Percentiles rank a stretch among this genome's conserved stretches.
These are phyloP conservation scores for Cheilosia grossa DNA, from an alignment of 2,888 invertebrate species.

Conservation along the genomic window DNA sequence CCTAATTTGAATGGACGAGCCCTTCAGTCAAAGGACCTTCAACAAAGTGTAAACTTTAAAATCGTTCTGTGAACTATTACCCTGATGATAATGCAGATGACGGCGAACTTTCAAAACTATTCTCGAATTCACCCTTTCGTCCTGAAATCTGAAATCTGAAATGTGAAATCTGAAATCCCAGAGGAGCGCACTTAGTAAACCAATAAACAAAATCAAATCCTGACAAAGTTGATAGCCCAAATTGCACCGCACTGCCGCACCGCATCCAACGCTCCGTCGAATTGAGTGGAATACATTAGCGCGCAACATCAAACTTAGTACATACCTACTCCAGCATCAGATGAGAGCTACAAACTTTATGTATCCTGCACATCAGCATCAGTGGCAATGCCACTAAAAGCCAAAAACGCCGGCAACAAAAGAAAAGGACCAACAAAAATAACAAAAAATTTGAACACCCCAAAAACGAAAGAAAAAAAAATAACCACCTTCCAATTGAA, in stretches of 20 bases:
- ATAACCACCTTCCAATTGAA: constrained; percentile 67
- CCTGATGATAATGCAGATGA: constrained; percentile 59
- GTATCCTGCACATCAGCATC: constrained; percentile 69
- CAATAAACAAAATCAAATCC: constrained; percentile 71
- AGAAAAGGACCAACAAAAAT: constrained; percentile 26
- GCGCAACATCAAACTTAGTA: constrained; percentile 68
- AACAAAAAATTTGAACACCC: neutral
- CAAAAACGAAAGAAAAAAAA: constrained; percentile 16
- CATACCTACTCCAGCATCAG: constrained; percentile 22
- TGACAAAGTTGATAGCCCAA: constrained; percentile 66
- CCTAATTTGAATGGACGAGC: neutral
- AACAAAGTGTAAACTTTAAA: constrained; percentile 40
- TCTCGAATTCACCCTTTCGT: constrained; percentile 23
- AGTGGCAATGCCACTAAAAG: constrained; percentile 63
- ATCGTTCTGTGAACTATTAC: constrained; percentile 36
- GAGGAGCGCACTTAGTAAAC: constrained; percentile 62
- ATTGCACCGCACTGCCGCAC: constrained; percentile 36
- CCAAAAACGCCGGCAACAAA: constrained; percentile 66
- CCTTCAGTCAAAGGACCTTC: constrained; percentile 8
- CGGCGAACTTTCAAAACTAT: constrained; percentile 59
- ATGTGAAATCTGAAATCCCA: constrained; percentile 16
- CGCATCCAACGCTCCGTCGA: constrained; percentile 40
- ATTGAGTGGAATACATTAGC: constrained; percentile 73
- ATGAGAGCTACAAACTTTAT: constrained; percentile 48
- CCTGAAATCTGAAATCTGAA: constrained; percentile 33